Evolutionary conservation across 2,113 vertebrate species (phyloP), one percentile per base, ranked within the genome.

Genomic region (Mohoua ochrocephala): DNA sequence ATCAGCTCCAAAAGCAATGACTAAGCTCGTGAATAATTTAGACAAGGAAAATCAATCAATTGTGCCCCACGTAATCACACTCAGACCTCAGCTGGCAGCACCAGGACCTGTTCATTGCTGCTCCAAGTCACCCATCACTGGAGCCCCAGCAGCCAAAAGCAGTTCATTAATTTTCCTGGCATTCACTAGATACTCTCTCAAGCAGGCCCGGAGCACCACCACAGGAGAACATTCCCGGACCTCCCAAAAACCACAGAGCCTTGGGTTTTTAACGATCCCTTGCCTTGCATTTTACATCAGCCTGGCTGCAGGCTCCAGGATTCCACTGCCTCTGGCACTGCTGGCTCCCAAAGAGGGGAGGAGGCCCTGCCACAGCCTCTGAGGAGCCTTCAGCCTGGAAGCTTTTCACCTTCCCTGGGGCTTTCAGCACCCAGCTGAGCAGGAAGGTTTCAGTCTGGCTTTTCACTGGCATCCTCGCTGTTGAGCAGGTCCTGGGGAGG

Each of bases 331-430:
- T 19, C 22, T 3, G 23, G 41, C 30, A 8, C 0, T 2, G 2
- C 57, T 0, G 0, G 10, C 30, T 59, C 56, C 47, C 5, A 3
- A 6, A 17, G 31, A 1, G 9, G 11, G 33, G 23, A 26, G 42
- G n/a, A 8, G 45, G n/a, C 30, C 11, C 37, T 26, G 69, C 28
- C 27, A 15, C n/a, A n/a, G n/a, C 37, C 63, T 5, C 20, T 1
- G 3, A 53, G 60, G 17, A 45, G 35, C 24, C 21, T 4, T 3
- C 92, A 52, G 33, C 52, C 45, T 18, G 6, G 20, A 5, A 35
- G 16, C 2, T 18, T 41, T 49, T 5, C 57, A 4, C 9, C 0
- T 13, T 23, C 27, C 56, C 18, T 0, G n/a, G 0, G 7, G 10
- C 13, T 31, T 10, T 16, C 11, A 47, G 75, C 44, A 9, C 54